Evolutionary conservation across 1,140 invertebrate genomes (phyloP).

Genomic region (Heliconius nattereri): DNA sequence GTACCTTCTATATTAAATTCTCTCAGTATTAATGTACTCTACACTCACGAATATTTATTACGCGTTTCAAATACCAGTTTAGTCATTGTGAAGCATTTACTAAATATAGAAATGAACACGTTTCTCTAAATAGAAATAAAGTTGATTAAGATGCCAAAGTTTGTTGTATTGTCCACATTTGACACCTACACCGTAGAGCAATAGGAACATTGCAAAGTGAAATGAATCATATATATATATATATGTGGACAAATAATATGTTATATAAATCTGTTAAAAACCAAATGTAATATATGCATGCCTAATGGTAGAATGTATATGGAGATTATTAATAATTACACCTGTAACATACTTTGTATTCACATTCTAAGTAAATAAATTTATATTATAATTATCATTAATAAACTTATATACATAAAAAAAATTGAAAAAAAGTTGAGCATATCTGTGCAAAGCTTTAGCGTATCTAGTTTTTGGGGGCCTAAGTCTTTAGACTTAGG

Average conservation of each 20-base stretch:
- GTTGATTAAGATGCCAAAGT: conserved; percentile 29
- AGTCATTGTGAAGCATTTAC: conserved; percentile 9
- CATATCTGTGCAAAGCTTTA: too few relatives aligned
- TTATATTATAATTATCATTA: too few relatives aligned
- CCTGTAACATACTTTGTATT: too few relatives aligned
- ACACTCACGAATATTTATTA: background rate
- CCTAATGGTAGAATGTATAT: too few relatives aligned
- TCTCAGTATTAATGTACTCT: background rate
- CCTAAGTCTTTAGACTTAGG: too few relatives aligned
- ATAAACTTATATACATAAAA: too few relatives aligned
- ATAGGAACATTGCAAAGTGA: background rate
- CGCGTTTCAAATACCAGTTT: conserved; percentile 3
- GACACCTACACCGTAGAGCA: conserved; percentile 21
- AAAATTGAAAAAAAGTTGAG: too few relatives aligned
- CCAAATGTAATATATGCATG: too few relatives aligned
- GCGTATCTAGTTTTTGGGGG: too few relatives aligned
- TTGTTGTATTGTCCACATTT: conserved; percentile 17
- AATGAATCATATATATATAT: background rate
- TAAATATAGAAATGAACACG: conserved; percentile 24
- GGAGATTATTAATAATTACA: too few relatives aligned
- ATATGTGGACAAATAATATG: background rate
- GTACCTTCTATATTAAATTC: background rate
- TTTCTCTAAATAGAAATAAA: conserved; percentile 12
- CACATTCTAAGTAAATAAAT: too few relatives aligned
- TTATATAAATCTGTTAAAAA: too few relatives aligned